phyloP scores from a whole-genome alignment of 2,888 invertebrate species.

The Reticulitermes lucifugus region DNA sequence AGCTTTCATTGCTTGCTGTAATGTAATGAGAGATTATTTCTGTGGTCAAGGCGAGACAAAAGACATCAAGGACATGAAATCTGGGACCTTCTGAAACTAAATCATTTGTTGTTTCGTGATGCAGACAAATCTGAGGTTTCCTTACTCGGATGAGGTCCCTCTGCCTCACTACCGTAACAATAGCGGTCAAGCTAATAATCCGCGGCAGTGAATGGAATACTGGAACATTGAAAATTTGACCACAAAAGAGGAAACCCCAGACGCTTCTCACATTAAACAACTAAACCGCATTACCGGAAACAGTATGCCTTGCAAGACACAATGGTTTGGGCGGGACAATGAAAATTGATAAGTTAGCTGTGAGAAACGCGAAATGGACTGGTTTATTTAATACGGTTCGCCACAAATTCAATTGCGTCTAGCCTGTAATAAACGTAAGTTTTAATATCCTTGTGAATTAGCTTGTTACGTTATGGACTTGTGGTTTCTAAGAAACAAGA shows the following conservation, averaged over 20 bases:
- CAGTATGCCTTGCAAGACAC: slow-evolving; percentile 2
- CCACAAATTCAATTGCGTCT: slow-evolving; percentile 11
- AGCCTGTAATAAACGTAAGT: not conserved
- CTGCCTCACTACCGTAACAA: not conserved
- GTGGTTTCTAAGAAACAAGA: not conserved
- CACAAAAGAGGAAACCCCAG: slow-evolving; percentile 25
- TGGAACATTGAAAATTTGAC: slow-evolving; percentile 33
- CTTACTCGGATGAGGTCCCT: not conserved
- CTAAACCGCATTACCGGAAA: slow-evolving; percentile 11
- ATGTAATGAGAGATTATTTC: not conserved
- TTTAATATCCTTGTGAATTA: not conserved
- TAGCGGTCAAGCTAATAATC: slow-evolving; percentile 14
- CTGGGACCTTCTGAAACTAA: not conserved
- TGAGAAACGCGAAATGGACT: not conserved
- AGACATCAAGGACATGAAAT: not conserved
- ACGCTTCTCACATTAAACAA: slow-evolving; percentile 1
- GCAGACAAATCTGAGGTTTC: not conserved
- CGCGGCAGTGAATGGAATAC: not conserved
- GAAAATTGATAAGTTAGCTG: slow-evolving; percentile 27
- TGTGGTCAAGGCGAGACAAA: not conserved
- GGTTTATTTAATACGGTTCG: not conserved
- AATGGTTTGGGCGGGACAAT: slow-evolving; percentile 1
- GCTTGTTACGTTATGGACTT: not conserved
- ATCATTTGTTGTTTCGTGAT: not conserved
- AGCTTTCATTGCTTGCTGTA: too few relatives aligned